Conservation (phyloP, 64 coral and sea anemone species). For the Astreopora myriophthalma region DNA sequence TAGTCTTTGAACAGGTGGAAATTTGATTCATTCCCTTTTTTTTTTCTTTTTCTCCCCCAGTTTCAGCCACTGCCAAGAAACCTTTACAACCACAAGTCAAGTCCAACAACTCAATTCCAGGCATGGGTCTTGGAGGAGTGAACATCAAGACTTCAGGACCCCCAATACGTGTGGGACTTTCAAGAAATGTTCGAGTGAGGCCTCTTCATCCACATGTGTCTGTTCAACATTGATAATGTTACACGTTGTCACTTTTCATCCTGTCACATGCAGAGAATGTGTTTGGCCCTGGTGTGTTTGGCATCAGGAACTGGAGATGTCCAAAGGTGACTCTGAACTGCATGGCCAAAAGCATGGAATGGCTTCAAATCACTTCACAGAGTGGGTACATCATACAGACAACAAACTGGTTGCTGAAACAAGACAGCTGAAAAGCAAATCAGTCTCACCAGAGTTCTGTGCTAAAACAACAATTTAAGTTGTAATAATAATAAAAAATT, state of each 20-base stretch:
- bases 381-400: no score
- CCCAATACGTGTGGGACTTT: conserved; percentile 82
- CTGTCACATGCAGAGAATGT: neutral
- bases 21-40: neutral
- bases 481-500: no score
- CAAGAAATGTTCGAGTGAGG: conserved; percentile 85
- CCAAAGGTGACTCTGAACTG: neutral
- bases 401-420: no score
- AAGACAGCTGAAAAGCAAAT: no score
- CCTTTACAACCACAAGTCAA: neutral
- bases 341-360: neutral
- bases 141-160: conserved; percentile 75
- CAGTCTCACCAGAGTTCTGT: no score
- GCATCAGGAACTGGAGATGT: neutral
- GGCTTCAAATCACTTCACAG: no score
- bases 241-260: neutral
- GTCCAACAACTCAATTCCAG: conserved; percentile 10
- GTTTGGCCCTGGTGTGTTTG: neutral
- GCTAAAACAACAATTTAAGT: no score
- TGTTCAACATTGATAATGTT: conserved; percentile 64
- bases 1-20: no score
- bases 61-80: neutral
- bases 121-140: conserved; percentile 69
- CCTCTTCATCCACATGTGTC: conserved; percentile 79
- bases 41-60: neutral